Evolutionary conservation across 2,888 invertebrate species (phyloP), one percentile per base, ranked within the genome.

Genomic region (Blomia tropicalis): DNA sequence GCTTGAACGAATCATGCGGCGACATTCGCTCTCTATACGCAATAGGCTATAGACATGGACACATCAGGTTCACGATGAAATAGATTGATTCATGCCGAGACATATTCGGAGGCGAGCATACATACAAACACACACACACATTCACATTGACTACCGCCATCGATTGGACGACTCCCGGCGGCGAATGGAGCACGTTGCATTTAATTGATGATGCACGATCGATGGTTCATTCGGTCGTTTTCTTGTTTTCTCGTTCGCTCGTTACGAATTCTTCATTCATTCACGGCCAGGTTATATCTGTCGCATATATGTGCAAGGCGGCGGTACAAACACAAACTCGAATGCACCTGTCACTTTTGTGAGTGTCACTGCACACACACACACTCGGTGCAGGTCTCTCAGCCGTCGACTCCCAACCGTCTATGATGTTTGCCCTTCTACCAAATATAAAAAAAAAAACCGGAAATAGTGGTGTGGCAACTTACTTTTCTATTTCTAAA

Each of bases 171-270:
- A 36, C 36, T 47, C 23, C n/a, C 51, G 14, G 51, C 51, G 22
- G 51, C 51, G 23, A 27, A 14, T 47, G 51, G 7, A 11, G 7
- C 7, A 47, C 51, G n/a, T 47, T 47, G 51, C 51, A n/a, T 36
- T 47, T 47, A 47, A 47, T 47, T 47, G 51, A 47, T 47, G 51
- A 47, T 47, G 51, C 51, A 47, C 51, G 51, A 47, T 22, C 22
- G 51, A 19, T 19, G 51, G n/a, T 47, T n/a, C 7, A n/a, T 17
- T 11, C 36, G 7, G 17, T 7, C 36, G 17, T 11, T 11, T 36
- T 36, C 36, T 17, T 36, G 7, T 17, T 14, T 41, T n/a, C 41
- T 41, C n/a, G n/a, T n/a, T 41, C 41, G 14, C 41, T 41, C 41
- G 14, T n/a, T 41, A 17, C n/a, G 14, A 41, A 17, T 41, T 41